phyloP scores from a whole-genome alignment of 53 echinoderm and acorn worm species.

The Luidia sarsii region DNA sequence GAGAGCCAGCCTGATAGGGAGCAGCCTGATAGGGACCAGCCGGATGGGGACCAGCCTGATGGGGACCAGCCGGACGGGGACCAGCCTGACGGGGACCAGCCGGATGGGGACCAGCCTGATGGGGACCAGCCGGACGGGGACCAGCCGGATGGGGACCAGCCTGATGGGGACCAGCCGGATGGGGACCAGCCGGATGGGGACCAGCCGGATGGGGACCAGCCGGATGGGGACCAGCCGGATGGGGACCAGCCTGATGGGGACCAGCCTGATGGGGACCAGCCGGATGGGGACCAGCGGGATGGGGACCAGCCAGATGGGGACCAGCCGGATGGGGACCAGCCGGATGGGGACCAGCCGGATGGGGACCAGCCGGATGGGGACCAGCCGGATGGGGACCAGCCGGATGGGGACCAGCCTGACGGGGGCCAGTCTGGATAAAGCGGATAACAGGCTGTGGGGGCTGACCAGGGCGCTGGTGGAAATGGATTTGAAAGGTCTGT shows the following conservation, averaged over 20 bases:
- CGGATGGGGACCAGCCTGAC: background rate
- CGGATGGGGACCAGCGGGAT: background rate
- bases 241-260: no score
- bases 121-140: no score
- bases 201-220: background rate
- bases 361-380: background rate
- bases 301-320: no score
- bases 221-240: no score
- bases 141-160: no score
- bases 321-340: no score
- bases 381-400: background rate
- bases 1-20: no score
- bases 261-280: background rate
- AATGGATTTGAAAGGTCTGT: slow-evolving; percentile 27
- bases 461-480: slow-evolving; percentile 30
- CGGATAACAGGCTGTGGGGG: slow-evolving; percentile 31
- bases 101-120: no score
- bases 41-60: no score
- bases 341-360: no score
- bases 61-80: no score
- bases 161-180: background rate
- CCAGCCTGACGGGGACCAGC: background rate
- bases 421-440: background rate
- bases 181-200: background rate
- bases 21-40: no score